phyloP scores from a whole-genome alignment of 2,797 vertebrate genomes.

The Scomberomorus guttatus region DNA sequence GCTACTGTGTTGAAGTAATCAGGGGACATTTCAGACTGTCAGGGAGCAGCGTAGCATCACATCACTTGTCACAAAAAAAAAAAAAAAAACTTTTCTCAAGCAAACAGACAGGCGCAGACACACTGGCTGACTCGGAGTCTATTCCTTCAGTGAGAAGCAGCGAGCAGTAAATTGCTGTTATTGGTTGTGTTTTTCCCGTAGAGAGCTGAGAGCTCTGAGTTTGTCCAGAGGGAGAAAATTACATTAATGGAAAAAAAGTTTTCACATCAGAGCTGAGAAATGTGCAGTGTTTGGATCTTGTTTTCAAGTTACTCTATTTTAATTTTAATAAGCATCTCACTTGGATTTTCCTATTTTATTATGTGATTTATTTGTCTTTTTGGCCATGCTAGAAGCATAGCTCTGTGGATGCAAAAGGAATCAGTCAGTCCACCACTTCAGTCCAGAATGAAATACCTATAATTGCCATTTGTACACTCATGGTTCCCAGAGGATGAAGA shows the following conservation, averaged over 20 bases:
- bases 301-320: neutral
- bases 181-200: conserved; percentile 43
- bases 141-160: conserved; percentile 3
- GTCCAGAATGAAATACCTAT: too few relatives aligned
- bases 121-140: conserved; percentile 4
- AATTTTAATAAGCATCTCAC: neutral
- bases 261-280: conserved; percentile 16
- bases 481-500: too few relatives aligned
- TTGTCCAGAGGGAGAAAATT: conserved; percentile 44
- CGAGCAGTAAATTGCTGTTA: conserved; percentile 42
- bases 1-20: neutral
- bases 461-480: too few relatives aligned
- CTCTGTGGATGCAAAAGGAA: neutral
- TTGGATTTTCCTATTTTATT: neutral
- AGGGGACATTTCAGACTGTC: conserved; percentile 19
- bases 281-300: conserved; percentile 4
- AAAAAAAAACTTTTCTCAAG: neutral
- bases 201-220: neutral
- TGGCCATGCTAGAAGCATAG: too few relatives aligned
- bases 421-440: neutral
- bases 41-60: neutral
- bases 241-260: conserved; percentile 37
- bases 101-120: neutral
- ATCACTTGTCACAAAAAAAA: conserved; percentile 12
- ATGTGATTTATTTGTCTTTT: too few relatives aligned